Percentiles rank a stretch among this genome's conserved stretches.
Conservation (phyloP, 2,113 vertebrate genomes). For the Laticauda colubrina region DNA sequence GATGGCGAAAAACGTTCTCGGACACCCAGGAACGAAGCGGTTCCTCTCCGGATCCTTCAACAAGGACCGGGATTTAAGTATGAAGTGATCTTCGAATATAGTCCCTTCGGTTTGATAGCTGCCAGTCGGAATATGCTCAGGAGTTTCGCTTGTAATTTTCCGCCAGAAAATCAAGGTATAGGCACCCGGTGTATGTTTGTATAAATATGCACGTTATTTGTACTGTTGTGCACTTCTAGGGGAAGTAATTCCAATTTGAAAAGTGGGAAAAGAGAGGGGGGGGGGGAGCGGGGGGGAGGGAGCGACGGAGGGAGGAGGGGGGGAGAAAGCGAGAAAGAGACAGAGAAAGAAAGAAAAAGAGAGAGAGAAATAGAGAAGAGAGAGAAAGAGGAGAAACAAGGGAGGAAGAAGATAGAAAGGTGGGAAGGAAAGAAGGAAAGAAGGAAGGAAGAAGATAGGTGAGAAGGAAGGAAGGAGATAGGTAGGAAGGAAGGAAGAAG, state of each 20-base stretch:
- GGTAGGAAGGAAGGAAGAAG: background rate
- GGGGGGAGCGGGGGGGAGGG: rapidly evolving
- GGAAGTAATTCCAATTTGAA: background rate
- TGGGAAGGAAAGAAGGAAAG: too few relatives aligned
- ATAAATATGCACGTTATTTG: background rate
- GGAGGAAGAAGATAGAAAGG: background rate
- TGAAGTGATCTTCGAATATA: background rate
- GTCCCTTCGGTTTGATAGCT: background rate
- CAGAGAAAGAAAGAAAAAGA: rapidly evolving
- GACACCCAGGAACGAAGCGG: background rate
- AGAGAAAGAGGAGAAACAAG: too few relatives aligned
- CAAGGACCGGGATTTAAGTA: background rate
- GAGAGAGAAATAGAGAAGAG: too few relatives aligned
- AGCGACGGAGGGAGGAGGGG: background rate
- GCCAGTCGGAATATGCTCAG: background rate
- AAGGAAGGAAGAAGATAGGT: too few relatives aligned
- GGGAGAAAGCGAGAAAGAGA: too few relatives aligned
- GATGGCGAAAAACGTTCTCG: background rate
- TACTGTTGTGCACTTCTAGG: background rate
- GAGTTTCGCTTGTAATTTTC: background rate
- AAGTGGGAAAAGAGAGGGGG: background rate
- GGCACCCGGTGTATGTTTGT: background rate
- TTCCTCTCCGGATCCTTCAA: background rate
- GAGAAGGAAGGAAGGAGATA: too few relatives aligned
- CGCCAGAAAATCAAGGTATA: background rate